phyloP scores from a whole-genome alignment of 2,797 vertebrate genomes.

The Micropoecilia bifurca region DNA sequence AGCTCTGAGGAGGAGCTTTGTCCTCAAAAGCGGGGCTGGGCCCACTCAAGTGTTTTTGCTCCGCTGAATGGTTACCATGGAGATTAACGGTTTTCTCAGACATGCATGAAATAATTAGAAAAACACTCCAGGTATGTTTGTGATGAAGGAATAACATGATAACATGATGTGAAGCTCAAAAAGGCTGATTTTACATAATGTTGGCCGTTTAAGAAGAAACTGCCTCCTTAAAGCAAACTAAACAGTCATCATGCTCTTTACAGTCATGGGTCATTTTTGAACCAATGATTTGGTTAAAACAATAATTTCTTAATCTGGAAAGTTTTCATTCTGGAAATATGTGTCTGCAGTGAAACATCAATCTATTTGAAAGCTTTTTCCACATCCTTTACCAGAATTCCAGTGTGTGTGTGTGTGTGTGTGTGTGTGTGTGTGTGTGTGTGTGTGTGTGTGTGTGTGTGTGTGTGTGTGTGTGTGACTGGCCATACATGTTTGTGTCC shows the following conservation, averaged over 20 bases:
- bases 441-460: not conserved
- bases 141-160: too few species aligned
- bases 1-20: too few species aligned
- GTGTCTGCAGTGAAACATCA: not conserved
- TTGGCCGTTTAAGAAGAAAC: not conserved
- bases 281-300: not conserved
- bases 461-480: not conserved
- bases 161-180: too few species aligned
- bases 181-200: too few species aligned
- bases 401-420: not conserved
- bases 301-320: not conserved
- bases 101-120: too few species aligned
- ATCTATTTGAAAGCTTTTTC: not conserved
- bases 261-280: not conserved
- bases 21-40: too few species aligned
- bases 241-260: not conserved
- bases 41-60: too few species aligned
- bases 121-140: too few species aligned
- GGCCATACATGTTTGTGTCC: not conserved
- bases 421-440: not conserved
- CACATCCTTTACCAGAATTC: not conserved
- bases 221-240: not conserved
- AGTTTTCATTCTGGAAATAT: not conserved
- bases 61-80: too few species aligned
- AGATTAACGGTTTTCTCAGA: too few species aligned